Evolutionary conservation across 2,888 invertebrate genomes (phyloP).

Genomic region (Cheilosia variabilis): DNA sequence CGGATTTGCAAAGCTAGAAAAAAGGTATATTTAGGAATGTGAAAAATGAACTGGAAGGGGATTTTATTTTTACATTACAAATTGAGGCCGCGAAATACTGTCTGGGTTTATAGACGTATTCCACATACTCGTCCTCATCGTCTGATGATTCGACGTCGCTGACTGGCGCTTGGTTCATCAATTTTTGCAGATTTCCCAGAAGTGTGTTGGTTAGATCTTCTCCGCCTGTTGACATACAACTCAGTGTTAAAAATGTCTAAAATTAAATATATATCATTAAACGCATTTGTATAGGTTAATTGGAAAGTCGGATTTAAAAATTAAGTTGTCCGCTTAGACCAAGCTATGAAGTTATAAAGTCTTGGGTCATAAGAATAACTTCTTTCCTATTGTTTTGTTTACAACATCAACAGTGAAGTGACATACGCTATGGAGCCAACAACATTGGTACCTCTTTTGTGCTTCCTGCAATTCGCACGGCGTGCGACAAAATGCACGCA

Average conservation of each 20-base stretch:
- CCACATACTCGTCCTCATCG: conserved; percentile 86
- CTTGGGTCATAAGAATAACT: no score
- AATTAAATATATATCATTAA: no score
- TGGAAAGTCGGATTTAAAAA: no score
- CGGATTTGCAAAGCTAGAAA: conserved; percentile 80
- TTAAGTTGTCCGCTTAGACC: no score
- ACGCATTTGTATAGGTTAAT: no score
- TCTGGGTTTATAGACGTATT: conserved; percentile 88
- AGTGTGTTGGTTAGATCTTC: conserved; percentile 77
- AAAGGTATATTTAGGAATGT: conserved; percentile 75
- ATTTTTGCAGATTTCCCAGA: conserved; percentile 80
- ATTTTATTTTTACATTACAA: conserved; percentile 83
- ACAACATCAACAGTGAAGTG: no score
- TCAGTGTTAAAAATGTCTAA: not conserved
- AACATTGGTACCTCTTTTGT: no score
- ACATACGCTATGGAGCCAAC: no score
- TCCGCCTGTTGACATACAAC: conserved; percentile 65
- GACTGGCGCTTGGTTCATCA: conserved; percentile 80
- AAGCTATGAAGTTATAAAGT: no score
- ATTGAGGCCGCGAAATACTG: conserved; percentile 86
- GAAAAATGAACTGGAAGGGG: not conserved
- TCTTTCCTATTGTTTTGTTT: no score
- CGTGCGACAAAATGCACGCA: no score
- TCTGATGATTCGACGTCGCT: conserved; percentile 81
- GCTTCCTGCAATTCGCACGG: no score